These are phyloP conservation scores for Bujurquina vittata DNA, from an alignment of 2,113 vertebrate genomes.

Conservation along the genomic window DNA sequence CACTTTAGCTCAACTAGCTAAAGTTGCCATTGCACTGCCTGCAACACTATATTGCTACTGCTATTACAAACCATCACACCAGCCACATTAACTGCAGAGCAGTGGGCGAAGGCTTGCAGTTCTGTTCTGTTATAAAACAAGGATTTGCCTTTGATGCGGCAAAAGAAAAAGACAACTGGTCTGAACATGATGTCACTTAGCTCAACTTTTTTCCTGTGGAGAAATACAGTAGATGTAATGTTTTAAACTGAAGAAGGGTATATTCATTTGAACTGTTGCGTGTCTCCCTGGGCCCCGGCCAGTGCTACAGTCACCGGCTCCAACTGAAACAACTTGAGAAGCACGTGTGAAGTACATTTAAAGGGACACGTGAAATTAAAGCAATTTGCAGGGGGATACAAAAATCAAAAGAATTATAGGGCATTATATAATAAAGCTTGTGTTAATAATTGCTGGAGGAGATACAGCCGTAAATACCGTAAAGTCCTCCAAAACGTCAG, in stretches of 20 bases:
- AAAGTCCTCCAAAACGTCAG: neutral
- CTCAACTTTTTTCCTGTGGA: constrained; percentile 30
- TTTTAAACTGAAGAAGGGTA: constrained; percentile 74
- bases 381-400: too few relatives aligned
- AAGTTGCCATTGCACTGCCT: constrained; percentile 38
- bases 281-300: neutral
- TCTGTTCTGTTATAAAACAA: constrained; percentile 37
- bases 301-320: neutral
- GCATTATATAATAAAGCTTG: too few relatives aligned
- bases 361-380: too few relatives aligned
- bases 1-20: constrained; percentile 64
- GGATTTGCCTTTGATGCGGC: constrained; percentile 43
- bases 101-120: constrained; percentile 12
- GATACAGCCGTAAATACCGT: neutral
- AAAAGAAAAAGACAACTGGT: constrained; percentile 30
- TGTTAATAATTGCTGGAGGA: too few relatives aligned
- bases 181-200: constrained; percentile 31
- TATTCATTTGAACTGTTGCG: neutral
- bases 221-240: constrained; percentile 17
- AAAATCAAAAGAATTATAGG: too few relatives aligned
- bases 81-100: constrained; percentile 38
- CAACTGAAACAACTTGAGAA: too few relatives aligned
- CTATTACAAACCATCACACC: constrained; percentile 43
- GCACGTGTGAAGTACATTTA: too few relatives aligned
- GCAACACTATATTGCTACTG: constrained; percentile 25